Conservation (phyloP, 2,888 invertebrate species). For the Eupithecia vulgata region DNA sequence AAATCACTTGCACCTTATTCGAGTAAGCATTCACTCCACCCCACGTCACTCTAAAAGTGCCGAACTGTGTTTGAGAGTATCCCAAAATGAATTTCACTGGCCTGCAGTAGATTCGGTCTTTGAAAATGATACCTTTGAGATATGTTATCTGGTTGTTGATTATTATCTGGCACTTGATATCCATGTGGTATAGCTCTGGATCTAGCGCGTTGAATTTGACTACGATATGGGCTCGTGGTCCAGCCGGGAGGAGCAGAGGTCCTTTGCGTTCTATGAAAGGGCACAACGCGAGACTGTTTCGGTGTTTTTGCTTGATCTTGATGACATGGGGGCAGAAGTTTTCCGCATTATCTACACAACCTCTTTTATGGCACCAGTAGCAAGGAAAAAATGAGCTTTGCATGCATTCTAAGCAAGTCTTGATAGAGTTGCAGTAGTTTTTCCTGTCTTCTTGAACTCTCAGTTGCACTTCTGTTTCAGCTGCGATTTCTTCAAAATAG, state of each 20-base stretch:
- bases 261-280: constrained; percentile 52
- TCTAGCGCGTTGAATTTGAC: constrained; percentile 54
- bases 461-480: constrained; percentile 4
- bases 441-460: constrained; percentile 21
- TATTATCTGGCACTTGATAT: constrained; percentile 32
- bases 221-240: constrained; percentile 48
- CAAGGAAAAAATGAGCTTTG: constrained; percentile 51
- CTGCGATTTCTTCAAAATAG: neutral
- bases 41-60: constrained; percentile 49
- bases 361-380: constrained; percentile 61
- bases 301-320: constrained; percentile 29
- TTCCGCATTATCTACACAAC: constrained; percentile 52
- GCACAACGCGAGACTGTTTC: constrained; percentile 40
- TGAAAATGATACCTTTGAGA: constrained; percentile 18
- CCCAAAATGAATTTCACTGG: constrained; percentile 19
- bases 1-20: constrained; percentile 51
- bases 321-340: constrained; percentile 46
- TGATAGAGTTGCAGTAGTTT: constrained; percentile 50
- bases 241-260: constrained; percentile 51
- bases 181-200: constrained; percentile 37
- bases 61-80: constrained; percentile 7
- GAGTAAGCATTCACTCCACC: constrained; percentile 57
- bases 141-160: constrained; percentile 29
- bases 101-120: constrained; percentile 19
- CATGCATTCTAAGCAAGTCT: constrained; percentile 54